Conservation (phyloP, 1,140 invertebrate genomes). For the Bombus waltoni region DNA sequence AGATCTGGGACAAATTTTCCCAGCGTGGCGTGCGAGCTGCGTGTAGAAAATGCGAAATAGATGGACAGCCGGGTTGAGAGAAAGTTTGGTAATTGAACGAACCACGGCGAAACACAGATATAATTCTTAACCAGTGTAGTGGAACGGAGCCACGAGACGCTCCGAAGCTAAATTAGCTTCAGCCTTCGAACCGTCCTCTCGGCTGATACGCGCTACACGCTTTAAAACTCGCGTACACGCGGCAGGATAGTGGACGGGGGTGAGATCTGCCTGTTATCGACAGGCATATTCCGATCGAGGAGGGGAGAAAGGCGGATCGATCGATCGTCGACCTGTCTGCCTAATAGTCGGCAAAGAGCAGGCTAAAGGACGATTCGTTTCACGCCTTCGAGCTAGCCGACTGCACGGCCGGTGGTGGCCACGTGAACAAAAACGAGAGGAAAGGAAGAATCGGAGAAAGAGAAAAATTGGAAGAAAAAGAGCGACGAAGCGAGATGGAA, state of each 20-base stretch:
- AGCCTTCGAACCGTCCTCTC: background rate
- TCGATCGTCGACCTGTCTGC: conserved; percentile 48
- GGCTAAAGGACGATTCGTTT: conserved; percentile 56
- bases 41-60: background rate
- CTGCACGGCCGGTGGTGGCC: background rate
- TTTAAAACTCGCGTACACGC: conserved; percentile 7
- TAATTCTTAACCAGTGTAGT: background rate
- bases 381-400: conserved; percentile 30
- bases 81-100: conserved; percentile 4
- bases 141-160: background rate
- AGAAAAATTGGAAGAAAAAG: background rate
- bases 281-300: conserved; percentile 30
- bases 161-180: conserved; percentile 7
- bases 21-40: background rate
- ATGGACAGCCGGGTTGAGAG: background rate
- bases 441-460: background rate
- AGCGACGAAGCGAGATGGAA: conserved; percentile 39
- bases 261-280: conserved; percentile 45
- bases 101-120: background rate
- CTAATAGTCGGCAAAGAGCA: conserved; percentile 40
- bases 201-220: background rate
- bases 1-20: conserved; percentile 31
- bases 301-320: conserved; percentile 11
- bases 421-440: background rate
- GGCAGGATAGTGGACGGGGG: background rate